Base-by-base conservation (phyloP, 2,113 vertebrate genomes). In the Alligator sinensis region DNA sequence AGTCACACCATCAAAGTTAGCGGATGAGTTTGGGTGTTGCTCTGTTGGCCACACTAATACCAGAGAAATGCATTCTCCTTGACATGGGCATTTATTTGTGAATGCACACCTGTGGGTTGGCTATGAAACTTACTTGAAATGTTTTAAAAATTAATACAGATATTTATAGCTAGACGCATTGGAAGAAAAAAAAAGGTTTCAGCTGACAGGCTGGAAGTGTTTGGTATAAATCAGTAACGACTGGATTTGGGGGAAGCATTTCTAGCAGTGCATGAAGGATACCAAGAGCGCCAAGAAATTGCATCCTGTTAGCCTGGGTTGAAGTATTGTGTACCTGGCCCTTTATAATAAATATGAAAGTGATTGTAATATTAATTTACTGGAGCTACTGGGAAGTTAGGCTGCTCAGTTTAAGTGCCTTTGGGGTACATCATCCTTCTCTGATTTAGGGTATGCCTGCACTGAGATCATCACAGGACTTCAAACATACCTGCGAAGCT, bases 111-210 rank as follows among this genome's bases (percentile, higher is more conserved):
- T 84, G 57, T 82, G 81, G 7, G 75, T 87, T 91, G 77, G 60
- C 82, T 89, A 6, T 96, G 95, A 55, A 68, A 82, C 57, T 91
- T 84, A 86, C 84, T 88, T 94, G 82, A 95, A 75, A 3, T 66
- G 15, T n/a, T 66, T 5, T 70, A 8, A 86, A 24, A 82, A 88
- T 66, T 64, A 62, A 19, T 77, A 9, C 22, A 68, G 60, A 10
- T 82, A 2, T 19, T 80, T 80, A 86, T n/a, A 81, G 89, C 87
- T 95, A 19, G 47, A 74, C 34, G 22, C 9, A 17, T 11, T 80
- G 60, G 7, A 30, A 55, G 25, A 59, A 16, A 83, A 27, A 27
- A 54, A 5, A 82, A 38, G 6, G n/a, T 61, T 77, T 77, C 55
- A 61, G n/a, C 25, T 83, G 27, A 64, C 57, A 80, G 54, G 25